Evolutionary conservation across 1,140 invertebrate species (phyloP), one percentile per base, ranked within the genome.

Genomic region (Zaprionus kolodkinae): DNA sequence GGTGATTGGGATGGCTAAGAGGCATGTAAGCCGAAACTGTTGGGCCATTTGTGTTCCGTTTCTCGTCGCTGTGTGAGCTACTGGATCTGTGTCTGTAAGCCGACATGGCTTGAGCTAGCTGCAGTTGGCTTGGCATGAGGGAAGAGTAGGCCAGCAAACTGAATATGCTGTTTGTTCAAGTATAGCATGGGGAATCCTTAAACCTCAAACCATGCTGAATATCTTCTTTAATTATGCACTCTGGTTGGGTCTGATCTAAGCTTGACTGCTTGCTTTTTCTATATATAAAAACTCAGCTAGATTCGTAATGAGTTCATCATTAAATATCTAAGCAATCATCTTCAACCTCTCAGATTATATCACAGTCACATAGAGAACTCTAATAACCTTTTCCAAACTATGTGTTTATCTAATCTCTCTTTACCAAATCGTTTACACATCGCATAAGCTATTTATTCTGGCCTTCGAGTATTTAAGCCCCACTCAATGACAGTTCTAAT

Each of bases 21-120:
- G 45, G 11, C 62, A 55, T 45, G 69, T 69, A 85, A 85, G 52
- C 56, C 54, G 74, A 72, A 65, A 85, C 60, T 77, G 80, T 79
- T 79, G 63, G 66, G 38, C 35, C 54, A 69, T 45, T 73, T 59
- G 54, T 30, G 38, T 38, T 67, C 55, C 33, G n/a, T 45, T 40
- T 35, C 50, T 48, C 33, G 63, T 15, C 27, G 56, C 1, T 54
- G 36, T 12, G 36, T 2, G 10, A 38, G 36, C 11, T 12, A 13
- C 27, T 30, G 3, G 55, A 35, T 38, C 15, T 43, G 56, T 52
- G 35, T 59, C 25, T 61, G 27, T 38, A 10, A 56, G 55, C 0
- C 21, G 52, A 21, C 30, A 6, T 54, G 36, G 40, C 27, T 38
- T 54, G 50, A 10, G 52, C 13, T 38, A 12, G 50, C 15, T 52